A percentile compares a stretch with the other conserved stretches of the same genome.
Conservation (phyloP, 2,113 vertebrate species). For the Nanger granti region DNA sequence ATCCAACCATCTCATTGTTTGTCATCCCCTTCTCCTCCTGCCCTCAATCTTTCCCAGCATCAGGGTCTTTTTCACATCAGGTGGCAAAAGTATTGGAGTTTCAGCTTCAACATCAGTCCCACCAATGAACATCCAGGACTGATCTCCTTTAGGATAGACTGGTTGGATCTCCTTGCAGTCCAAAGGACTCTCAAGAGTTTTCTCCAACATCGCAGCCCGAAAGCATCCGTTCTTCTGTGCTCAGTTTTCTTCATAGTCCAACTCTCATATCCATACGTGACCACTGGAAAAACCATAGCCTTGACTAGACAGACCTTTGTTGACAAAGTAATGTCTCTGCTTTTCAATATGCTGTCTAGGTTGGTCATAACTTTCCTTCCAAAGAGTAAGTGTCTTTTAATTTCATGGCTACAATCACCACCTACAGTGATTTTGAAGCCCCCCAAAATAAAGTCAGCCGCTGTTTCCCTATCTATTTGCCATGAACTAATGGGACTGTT, state of each 20-base stretch:
- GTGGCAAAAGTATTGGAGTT: background rate
- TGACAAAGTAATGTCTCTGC: background rate
- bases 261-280: background rate
- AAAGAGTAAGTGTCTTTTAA: background rate
- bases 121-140: background rate
- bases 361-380: background rate
- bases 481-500: background rate
- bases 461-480: background rate
- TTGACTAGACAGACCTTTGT: background rate
- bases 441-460: background rate
- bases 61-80: background rate
- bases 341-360: background rate
- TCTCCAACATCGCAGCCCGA: background rate
- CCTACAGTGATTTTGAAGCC: background rate
- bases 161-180: background rate
- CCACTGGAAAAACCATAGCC: background rate
- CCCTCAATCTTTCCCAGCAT: background rate
- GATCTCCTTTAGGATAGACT: background rate
- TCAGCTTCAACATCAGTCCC: background rate
- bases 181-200: background rate
- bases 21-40: background rate
- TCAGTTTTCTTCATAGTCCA: background rate
- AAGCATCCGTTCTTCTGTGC: background rate
- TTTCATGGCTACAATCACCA: background rate
- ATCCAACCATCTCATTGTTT: background rate